Evolutionary conservation across 1,140 invertebrate genomes (phyloP).

Genomic region (Anagrus nilaparvatae): DNA sequence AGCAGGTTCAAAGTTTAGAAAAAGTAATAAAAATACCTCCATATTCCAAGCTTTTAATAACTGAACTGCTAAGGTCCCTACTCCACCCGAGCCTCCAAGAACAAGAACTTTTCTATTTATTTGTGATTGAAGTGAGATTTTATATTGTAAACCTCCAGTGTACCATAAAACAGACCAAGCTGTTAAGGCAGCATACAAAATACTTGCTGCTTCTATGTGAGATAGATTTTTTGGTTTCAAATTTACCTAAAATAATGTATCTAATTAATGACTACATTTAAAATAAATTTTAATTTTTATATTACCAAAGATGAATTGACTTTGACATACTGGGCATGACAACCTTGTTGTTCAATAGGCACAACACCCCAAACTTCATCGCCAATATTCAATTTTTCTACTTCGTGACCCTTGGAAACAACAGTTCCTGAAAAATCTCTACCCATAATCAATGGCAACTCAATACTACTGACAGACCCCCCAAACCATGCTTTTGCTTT

Average conservation of each 20-base stretch:
- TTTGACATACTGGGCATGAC: constrained; percentile 65
- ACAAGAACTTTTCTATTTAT: constrained; percentile 57
- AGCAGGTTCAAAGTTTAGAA: constrained; percentile 15
- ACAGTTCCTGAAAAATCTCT: constrained; percentile 78
- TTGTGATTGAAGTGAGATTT: constrained; percentile 27
- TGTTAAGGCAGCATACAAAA: constrained; percentile 75
- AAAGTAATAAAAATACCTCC: constrained; percentile 40
- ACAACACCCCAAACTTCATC: constrained; percentile 75
- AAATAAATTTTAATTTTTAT: constrained; percentile 2
- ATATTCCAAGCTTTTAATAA: constrained; percentile 67
- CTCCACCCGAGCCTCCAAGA: constrained; percentile 81
- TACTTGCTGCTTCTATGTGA: constrained; percentile 60
- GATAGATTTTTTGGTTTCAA: constrained; percentile 56
- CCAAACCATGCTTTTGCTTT: constrained; percentile 37
- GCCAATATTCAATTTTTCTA: constrained; percentile 53
- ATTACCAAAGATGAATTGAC: constrained; percentile 54
- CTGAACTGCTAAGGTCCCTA: constrained; percentile 77
- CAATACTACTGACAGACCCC: constrained; percentile 38
- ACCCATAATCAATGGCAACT: constrained; percentile 75
- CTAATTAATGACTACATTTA: not conserved
- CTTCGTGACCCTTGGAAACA: constrained; percentile 60
- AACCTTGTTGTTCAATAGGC: constrained; percentile 56
- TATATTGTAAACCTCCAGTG: constrained; percentile 49
- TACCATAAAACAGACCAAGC: constrained; percentile 71
- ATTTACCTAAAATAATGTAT: constrained; percentile 19